Evolutionary conservation across 2,113 vertebrate species (phyloP).

Genomic region (Sceloporus undulatus): DNA sequence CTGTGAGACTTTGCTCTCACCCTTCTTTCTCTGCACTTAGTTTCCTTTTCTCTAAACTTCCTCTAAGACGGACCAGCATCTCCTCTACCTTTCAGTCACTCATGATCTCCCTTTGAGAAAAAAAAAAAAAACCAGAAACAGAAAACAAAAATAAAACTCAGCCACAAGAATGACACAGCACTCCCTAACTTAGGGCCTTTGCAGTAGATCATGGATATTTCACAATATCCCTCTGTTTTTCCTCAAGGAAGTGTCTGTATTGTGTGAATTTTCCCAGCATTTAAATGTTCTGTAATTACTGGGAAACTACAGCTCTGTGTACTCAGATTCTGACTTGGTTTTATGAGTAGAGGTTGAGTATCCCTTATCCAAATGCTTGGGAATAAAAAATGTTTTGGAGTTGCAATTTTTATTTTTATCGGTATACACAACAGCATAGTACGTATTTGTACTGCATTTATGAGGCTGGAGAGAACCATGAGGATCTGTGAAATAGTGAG

Average conservation of each 20-base stretch:
- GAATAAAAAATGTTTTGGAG: too few species aligned
- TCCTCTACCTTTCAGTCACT: background rate
- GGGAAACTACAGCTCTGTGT: background rate
- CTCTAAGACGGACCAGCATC: background rate
- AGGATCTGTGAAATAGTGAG: too few species aligned
- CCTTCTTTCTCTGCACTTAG: background rate
- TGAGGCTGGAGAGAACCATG: too few species aligned
- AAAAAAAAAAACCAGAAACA: background rate
- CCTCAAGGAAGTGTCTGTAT: background rate
- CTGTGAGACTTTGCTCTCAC: background rate
- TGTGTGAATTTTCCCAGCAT: background rate
- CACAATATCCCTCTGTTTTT: background rate
- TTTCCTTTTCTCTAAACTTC: background rate
- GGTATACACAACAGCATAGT: too few species aligned
- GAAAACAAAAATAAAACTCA: too few species aligned
- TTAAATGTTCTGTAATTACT: background rate
- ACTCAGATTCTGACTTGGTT: background rate
- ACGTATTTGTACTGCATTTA: too few species aligned
- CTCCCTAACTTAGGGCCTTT: background rate
- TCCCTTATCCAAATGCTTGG: too few species aligned
- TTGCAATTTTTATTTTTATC: too few species aligned
- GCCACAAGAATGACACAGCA: background rate
- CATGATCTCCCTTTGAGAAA: background rate
- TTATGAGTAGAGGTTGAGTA: too few species aligned
- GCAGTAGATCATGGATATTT: background rate